Conservation (phyloP, 1,140 invertebrate genomes). For the Trichonephila clavipes region DNA sequence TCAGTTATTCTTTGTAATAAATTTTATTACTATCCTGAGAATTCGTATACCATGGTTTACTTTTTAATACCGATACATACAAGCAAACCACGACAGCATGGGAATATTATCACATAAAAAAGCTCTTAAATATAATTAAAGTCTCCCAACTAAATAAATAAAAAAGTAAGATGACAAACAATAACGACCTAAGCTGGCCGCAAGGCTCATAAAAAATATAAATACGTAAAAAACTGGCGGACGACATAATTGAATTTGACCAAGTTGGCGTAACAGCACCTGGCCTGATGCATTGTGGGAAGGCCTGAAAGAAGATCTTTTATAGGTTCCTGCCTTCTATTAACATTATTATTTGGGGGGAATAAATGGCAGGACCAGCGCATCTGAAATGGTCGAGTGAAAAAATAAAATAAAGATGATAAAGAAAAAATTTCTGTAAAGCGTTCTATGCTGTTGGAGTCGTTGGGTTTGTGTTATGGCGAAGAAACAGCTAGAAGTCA, state of each 20-base stretch:
- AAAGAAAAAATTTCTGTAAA: background rate
- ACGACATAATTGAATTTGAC: background rate
- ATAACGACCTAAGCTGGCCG: background rate
- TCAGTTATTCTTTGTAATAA: no score
- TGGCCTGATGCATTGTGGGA: background rate
- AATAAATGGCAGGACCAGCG: background rate
- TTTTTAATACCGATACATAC: no score
- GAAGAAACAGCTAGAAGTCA: background rate
- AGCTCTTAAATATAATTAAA: no score
- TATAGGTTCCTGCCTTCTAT: background rate
- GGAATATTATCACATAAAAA: no score
- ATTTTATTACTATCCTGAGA: no score
- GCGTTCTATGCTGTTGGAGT: background rate
- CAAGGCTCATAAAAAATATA: background rate
- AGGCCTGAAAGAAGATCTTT: background rate
- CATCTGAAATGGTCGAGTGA: background rate
- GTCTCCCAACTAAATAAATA: no score
- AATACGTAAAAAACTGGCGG: background rate
- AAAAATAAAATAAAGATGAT: background rate
- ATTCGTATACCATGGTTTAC: no score
- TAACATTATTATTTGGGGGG: background rate
- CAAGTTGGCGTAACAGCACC: background rate
- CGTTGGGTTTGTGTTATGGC: background rate
- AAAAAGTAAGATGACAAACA: background rate
- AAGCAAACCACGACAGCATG: no score